A percentile compares a stretch with the other conserved stretches of the same genome.
phyloP scores from a whole-genome alignment of 2,797 vertebrate genomes.

The Fistularia commersonii region DNA sequence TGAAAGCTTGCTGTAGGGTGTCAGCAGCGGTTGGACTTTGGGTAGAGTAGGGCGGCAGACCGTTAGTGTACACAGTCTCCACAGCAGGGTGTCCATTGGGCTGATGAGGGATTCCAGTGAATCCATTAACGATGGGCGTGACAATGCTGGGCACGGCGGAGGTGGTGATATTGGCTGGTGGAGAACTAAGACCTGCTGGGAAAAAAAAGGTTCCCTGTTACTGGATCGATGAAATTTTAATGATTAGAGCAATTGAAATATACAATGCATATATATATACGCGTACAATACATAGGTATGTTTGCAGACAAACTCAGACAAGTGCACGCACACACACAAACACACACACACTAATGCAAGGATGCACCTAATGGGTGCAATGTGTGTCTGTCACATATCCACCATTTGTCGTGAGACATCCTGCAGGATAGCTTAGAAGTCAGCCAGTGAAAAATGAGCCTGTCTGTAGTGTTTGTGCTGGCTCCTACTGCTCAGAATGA shows the following conservation, averaged over 20 bases:
- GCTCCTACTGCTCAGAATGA: conserved; percentile 70
- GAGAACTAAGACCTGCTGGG: conserved; percentile 88
- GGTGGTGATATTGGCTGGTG: conserved; percentile 89
- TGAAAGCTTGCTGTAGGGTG: conserved; percentile 93
- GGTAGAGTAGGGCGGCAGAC: conserved; percentile 92
- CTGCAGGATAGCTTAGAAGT: conserved; percentile 65
- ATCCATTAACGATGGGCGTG: conserved; percentile 92
- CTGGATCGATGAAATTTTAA: conserved; percentile 9
- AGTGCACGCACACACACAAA: conserved; percentile 7
- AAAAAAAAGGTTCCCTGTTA: conserved; percentile 24
- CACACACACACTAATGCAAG: conserved; percentile 59
- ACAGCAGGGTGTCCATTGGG: conserved; percentile 90
- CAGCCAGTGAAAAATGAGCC: conserved; percentile 76
- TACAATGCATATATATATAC: conserved; percentile 17
- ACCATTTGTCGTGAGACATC: conserved; percentile 63
- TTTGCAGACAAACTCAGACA: conserved; percentile 1
- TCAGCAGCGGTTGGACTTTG: conserved; percentile 93
- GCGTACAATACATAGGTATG: conserved; percentile 1
- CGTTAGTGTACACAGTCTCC: conserved; percentile 93
- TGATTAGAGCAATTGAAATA: conserved; percentile 5
- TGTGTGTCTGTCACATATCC: conserved; percentile 67
- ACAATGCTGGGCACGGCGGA: conserved; percentile 89
- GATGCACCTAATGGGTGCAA: conserved; percentile 49
- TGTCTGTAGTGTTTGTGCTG: conserved; percentile 72
- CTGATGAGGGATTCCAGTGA: conserved; percentile 91